These are phyloP conservation scores for Muntiacus muntjak DNA, from an alignment of 2,113 vertebrate species.

Conservation along the genomic window DNA sequence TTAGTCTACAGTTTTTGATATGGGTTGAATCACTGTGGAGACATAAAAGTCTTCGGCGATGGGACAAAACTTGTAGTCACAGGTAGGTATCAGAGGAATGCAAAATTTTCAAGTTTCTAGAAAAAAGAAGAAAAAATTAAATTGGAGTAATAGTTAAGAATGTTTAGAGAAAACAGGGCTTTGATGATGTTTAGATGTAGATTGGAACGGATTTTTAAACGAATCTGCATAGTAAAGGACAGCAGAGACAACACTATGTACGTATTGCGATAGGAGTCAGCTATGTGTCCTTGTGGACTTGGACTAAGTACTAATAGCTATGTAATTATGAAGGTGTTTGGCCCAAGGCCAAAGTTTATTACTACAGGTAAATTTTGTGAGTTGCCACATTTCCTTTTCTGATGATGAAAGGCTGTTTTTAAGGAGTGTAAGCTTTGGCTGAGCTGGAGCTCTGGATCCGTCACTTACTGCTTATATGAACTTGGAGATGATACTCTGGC, in stretches of 20 bases:
- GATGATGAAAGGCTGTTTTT: background rate
- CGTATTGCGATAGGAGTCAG: background rate
- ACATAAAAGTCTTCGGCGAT: background rate
- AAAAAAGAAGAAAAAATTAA: background rate
- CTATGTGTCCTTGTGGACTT: background rate
- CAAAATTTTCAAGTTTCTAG: background rate
- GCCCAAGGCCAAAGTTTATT: background rate
- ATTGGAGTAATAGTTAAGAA: background rate
- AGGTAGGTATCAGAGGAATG: background rate
- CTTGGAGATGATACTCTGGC: background rate
- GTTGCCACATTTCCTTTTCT: background rate
- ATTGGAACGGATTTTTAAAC: background rate
- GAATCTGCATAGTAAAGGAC: background rate
- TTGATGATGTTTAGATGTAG: background rate
- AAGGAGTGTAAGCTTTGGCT: background rate
- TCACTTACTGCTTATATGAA: background rate
- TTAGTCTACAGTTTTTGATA: background rate
- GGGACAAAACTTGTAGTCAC: constrained; percentile 17
- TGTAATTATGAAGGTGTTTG: background rate
- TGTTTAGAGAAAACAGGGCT: background rate
- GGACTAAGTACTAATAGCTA: background rate
- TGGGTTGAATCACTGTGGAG: background rate
- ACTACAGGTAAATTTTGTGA: background rate
- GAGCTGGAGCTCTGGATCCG: background rate
- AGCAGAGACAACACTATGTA: background rate